Conservation (phyloP, 2,113 vertebrate genomes). For the Prochilodus magdalenae region DNA sequence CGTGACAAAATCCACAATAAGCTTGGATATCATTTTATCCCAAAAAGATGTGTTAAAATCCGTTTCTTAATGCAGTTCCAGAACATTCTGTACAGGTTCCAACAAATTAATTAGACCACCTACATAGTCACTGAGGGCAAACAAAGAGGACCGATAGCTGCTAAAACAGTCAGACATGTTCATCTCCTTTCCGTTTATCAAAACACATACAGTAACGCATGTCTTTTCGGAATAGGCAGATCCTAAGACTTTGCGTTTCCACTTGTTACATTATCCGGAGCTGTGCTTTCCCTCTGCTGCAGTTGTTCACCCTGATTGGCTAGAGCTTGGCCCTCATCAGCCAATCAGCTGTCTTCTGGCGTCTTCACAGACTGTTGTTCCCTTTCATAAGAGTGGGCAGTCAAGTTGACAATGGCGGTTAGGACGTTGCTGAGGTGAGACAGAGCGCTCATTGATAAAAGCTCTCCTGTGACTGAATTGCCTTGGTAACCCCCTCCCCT, state of each 20-base stretch:
- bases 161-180: background rate
- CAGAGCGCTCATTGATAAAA: conserved; percentile 65
- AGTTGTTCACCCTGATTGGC: conserved; percentile 38
- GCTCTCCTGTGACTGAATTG: conserved; percentile 59
- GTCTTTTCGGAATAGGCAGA: background rate
- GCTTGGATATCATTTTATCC: too few relatives aligned
- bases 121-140: background rate
- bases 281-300: conserved; percentile 12
- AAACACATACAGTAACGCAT: background rate
- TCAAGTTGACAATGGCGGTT: conserved; percentile 53
- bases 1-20: too few relatives aligned
- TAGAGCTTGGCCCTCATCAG: conserved; percentile 1
- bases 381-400: conserved; percentile 49
- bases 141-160: background rate
- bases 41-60: too few relatives aligned
- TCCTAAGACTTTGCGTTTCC: background rate
- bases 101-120: background rate
- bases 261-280: background rate
- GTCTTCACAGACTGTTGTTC: conserved; percentile 49
- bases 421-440: conserved; percentile 60
- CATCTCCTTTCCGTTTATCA: background rate
- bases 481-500: conserved; percentile 59
- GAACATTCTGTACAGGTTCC: background rate
- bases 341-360: conserved; percentile 46
- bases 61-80: too few relatives aligned